phyloP scores from a whole-genome alignment of 2,797 vertebrate species.

The Eulemur albifrons region DNA sequence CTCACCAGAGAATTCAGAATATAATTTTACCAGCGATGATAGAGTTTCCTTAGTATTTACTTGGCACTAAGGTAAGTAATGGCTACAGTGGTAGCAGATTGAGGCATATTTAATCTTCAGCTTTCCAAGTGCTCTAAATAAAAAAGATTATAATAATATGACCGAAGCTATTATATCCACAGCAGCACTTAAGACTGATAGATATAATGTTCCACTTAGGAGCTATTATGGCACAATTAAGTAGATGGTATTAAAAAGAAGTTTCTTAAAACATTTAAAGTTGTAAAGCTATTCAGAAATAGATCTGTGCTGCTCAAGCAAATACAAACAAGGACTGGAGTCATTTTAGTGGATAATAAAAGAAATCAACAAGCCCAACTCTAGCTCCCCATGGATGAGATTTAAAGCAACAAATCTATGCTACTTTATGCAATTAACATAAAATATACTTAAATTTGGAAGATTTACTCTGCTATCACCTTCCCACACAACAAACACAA shows the following conservation, averaged over 20 bases:
- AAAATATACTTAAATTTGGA: conserved; percentile 73
- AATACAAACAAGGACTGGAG: conserved; percentile 70
- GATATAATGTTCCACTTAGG: conserved; percentile 75
- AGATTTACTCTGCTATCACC: conserved; percentile 67
- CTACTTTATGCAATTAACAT: conserved; percentile 71
- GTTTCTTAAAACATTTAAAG: conserved; percentile 77
- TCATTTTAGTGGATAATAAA: conserved; percentile 67
- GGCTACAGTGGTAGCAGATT: conserved; percentile 60
- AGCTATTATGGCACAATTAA: conserved; percentile 78
- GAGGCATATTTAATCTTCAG: conserved; percentile 67
- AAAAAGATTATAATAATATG: conserved; percentile 65
- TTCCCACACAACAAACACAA: conserved; percentile 68
- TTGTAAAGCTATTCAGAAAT: conserved; percentile 72
- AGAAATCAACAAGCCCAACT: conserved; percentile 51
- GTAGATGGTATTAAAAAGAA: conserved; percentile 79
- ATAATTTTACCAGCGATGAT: conserved; percentile 37
- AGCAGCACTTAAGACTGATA: conserved; percentile 70
- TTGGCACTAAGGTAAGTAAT: conserved; percentile 67
- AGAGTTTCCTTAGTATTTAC: conserved; percentile 68
- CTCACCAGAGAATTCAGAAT: conserved; percentile 13
- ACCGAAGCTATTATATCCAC: conserved; percentile 65
- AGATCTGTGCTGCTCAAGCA: conserved; percentile 73
- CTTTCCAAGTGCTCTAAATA: conserved; percentile 69
- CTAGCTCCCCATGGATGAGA: conserved; percentile 23
- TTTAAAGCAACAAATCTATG: conserved; percentile 55